Evolutionary conservation across 2,113 vertebrate genomes (phyloP).

Genomic region (Excalfactoria chinensis): DNA sequence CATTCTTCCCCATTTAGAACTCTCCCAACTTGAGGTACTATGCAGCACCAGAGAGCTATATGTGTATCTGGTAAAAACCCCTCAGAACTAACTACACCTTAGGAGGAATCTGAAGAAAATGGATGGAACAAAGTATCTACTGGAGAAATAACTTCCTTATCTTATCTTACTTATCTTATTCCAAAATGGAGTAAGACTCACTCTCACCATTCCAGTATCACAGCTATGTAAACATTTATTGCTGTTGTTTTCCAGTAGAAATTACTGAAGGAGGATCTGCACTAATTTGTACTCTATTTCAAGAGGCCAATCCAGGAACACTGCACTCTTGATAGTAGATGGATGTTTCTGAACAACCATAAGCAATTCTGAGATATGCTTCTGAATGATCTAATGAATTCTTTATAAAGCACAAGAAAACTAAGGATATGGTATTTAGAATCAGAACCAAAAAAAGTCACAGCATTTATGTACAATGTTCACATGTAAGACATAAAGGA

Average conservation of each 20-base stretch:
- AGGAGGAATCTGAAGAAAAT: background rate
- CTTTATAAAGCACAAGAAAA: background rate
- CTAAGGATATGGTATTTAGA: background rate
- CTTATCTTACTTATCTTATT: too few species aligned
- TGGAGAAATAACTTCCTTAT: background rate
- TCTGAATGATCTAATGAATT: background rate
- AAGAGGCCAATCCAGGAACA: background rate
- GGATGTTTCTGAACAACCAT: background rate
- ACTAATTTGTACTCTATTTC: background rate
- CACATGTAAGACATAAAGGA: background rate
- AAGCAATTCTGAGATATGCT: background rate
- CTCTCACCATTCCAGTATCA: background rate
- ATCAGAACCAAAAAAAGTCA: background rate
- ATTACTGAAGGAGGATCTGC: background rate
- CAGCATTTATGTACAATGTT: background rate
- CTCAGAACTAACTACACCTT: background rate
- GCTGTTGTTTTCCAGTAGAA: background rate
- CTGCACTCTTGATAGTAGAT: background rate
- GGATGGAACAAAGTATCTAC: background rate
- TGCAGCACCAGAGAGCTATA: background rate
- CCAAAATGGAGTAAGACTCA: background rate
- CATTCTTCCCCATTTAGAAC: background rate
- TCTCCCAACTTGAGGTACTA: background rate
- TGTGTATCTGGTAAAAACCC: background rate
- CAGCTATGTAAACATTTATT: background rate